Evolutionary conservation across 2,113 vertebrate species (phyloP).

Genomic region (Hepsetus odoe): DNA sequence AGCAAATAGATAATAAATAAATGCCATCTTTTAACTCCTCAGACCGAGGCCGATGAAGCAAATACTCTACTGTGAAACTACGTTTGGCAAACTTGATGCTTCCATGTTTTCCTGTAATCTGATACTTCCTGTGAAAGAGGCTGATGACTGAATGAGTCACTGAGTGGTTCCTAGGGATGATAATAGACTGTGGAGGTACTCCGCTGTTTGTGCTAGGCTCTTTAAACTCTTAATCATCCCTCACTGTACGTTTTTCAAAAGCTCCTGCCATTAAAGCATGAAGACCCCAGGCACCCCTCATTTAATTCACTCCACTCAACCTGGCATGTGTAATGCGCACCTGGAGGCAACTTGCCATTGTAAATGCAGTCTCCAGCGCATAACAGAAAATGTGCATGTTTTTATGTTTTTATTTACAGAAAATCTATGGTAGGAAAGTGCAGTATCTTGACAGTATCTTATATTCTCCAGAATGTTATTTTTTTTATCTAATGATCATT

Average conservation of each 20-base stretch:
- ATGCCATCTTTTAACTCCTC: background rate
- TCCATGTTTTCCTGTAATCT: background rate
- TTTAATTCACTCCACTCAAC: constrained; percentile 19
- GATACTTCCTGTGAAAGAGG: background rate
- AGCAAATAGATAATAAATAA: background rate
- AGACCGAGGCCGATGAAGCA: background rate
- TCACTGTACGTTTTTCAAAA: background rate
- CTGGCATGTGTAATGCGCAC: constrained; percentile 42
- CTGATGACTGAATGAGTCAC: background rate
- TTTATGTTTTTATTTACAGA: no score
- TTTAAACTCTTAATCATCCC: constrained; percentile 1
- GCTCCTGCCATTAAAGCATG: background rate
- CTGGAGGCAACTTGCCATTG: constrained; percentile 21
- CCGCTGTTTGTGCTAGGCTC: constrained; percentile 26
- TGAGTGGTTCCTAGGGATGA: background rate
- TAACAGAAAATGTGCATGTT: background rate
- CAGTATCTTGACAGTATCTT: no score
- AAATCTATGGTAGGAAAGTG: no score
- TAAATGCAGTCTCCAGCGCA: background rate
- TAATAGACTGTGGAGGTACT: background rate
- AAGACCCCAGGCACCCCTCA: background rate
- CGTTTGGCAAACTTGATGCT: background rate
- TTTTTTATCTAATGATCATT: no score
- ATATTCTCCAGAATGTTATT: no score
- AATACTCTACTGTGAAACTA: background rate